phyloP scores from a whole-genome alignment of 2,113 vertebrate species.

The Danio rerio region GRCz12tu NC_133196.1:24866501-24867000 shows the following conservation, averaged over 20 bases:
- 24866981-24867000: constrained; percentile 91
- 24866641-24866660: constrained; percentile 42
- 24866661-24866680: constrained; percentile 42
- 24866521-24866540: neutral
- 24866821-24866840: neutral
- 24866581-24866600: constrained; percentile 49
- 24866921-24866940: constrained; percentile 6
- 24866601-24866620: constrained; percentile 44
- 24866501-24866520: neutral
- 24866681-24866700: constrained; percentile 33
- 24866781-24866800: neutral
- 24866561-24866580: neutral
- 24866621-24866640: constrained; percentile 37
- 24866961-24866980: neutral
- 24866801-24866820: neutral
- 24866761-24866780: constrained; percentile 31
- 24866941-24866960: neutral
- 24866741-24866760: constrained; percentile 20
- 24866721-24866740: constrained; percentile 26
- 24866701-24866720: constrained; percentile 15
- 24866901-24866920: constrained; percentile 4
- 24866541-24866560: neutral
- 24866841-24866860: neutral
- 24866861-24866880: neutral
- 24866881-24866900: constrained; percentile 1